phyloP scores from a whole-genome alignment of 2,888 invertebrate species.

The Diogma glabrata region DNA sequence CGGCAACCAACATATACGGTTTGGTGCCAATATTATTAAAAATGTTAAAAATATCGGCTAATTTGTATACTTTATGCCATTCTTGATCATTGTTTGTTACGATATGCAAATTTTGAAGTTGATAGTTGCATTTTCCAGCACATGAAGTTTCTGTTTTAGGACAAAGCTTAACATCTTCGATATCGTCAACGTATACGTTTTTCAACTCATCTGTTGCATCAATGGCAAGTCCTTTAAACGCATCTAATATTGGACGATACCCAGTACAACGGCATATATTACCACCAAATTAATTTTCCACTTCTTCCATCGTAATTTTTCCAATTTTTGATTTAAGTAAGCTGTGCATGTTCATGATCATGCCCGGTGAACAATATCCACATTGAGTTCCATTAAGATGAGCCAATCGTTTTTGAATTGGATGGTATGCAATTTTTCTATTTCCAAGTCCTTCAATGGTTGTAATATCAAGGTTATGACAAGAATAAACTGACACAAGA shows the following conservation, averaged over 20 bases:
- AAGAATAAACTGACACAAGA: constrained; percentile 45
- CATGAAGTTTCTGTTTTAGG: constrained; percentile 23
- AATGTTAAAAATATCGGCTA: constrained; percentile 41
- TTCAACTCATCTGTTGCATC: no score
- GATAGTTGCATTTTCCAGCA: background rate
- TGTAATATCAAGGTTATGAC: constrained; percentile 50
- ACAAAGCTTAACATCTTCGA: constrained; percentile 35
- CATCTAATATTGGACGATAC: constrained; percentile 43
- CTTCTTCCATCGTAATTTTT: constrained; percentile 40
- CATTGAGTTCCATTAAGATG: constrained; percentile 53
- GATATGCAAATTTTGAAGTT: constrained; percentile 24
- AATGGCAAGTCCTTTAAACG: constrained; percentile 42
- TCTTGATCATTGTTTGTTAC: constrained; percentile 32
- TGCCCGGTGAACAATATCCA: constrained; percentile 62
- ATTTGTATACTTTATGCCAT: constrained; percentile 41
- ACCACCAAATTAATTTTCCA: constrained; percentile 52
- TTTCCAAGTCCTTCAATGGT: constrained; percentile 59
- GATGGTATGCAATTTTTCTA: constrained; percentile 51
- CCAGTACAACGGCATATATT: constrained; percentile 58
- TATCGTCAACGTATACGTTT: no score
- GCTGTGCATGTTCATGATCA: constrained; percentile 58
- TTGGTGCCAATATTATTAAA: constrained; percentile 34
- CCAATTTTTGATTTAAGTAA: constrained; percentile 34
- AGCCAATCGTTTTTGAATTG: constrained; percentile 46
- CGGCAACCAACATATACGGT: constrained; percentile 54